Base-by-base conservation (phyloP, 2,113 vertebrate species). In the Neodon shergylaensis region DNA sequence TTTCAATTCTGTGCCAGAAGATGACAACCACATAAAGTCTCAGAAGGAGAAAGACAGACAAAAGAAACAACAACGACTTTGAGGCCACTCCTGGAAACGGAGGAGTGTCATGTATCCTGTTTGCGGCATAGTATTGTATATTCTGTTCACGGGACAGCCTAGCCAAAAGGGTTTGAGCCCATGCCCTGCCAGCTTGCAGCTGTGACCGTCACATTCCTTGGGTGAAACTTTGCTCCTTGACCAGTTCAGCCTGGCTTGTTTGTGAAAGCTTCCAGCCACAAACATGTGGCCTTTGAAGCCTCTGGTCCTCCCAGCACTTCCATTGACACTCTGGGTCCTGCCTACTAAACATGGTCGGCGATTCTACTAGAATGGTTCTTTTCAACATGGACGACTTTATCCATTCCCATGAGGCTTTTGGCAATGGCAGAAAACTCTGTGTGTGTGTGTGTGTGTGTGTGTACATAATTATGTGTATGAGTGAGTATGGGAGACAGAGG, bases 1-100 rank as follows among this genome's bases (percentile, higher is more conserved):
- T 81, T 94, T 89, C 97, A 98, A 98, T 97, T 92, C 98, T 97
- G 97, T 96, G 97, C 97, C 95, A 97, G 97, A 98, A 94, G 96
- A 98, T 92, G 97, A 96, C 91, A 97, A 90, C 90, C 95, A 94
- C 93, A 95, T 0, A 97, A 85, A 94, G 90, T 65, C 91, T 96
- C 95, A 92, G 90, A 97, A 96, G 92, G 36, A 19, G 68, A 24
- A 10, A 52, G 14, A 14, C 16, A 17, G 49, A 72, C 33, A n/a
- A 72, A n/a, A 44, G 31, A 81, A 58, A 76, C 19, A 66, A 65
- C 42, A 95, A 76, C 93, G 95, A 93, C 84, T 78, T 76, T 94
- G 94, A 96, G 97, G 97, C 96, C 88, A n/a, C n/a, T n/a, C n/a
- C n/a, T 96, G 97, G 98, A 98, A 91, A 97, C 95, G 5, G 14